Evolutionary conservation across 1,140 invertebrate genomes (phyloP), one percentile per base, ranked within the genome.

Genomic region (Uloborus diversus): DNA sequence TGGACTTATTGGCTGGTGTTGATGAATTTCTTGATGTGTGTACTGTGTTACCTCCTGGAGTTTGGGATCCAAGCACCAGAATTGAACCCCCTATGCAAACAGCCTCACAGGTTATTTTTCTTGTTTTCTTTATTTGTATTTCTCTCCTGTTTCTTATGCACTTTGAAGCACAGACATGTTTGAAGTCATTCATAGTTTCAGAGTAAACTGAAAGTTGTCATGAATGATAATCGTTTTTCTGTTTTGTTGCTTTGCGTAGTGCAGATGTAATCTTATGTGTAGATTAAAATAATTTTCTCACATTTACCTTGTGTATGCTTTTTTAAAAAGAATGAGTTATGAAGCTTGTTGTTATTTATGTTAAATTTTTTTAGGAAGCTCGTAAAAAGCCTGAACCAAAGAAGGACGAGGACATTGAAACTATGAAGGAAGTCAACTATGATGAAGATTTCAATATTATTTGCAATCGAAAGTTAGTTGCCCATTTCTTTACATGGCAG

Each of bases 21-120:
- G 88, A 88, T 79, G 79, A 83, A 51, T 88, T 89, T 81, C 66
- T 88, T n/a, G 82, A 87, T 42, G 82, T 82, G 1, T 82, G 85
- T 20, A 85, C 86, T 20, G 84, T 89, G n/a, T 84, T 88, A 33
- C 87, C 88, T 49, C 87, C 88, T 28, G 85, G 84, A 47, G 86
- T 85, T 75, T 89, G 87, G 85, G 84, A 86, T 80, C 83, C 87
- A 11, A 82, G 78, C 25, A 86, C 86, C 49, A 61, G 85, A 42
- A 84, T 86, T 56, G 86, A 87, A 70, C 86, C 86, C 25, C 86
- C 85, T 9, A 79, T 68, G 7, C 70, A 84, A 59, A 81, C 81
- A 35, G 79, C 82, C 27, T 79, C 83, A 35, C 83, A 84, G 70
- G 84, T 83, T 70, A 25, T 14, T 30, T 32, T 62, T 42, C 17